phyloP scores from a whole-genome alignment of 2,113 vertebrate species.

The Petromus typicus region DNA sequence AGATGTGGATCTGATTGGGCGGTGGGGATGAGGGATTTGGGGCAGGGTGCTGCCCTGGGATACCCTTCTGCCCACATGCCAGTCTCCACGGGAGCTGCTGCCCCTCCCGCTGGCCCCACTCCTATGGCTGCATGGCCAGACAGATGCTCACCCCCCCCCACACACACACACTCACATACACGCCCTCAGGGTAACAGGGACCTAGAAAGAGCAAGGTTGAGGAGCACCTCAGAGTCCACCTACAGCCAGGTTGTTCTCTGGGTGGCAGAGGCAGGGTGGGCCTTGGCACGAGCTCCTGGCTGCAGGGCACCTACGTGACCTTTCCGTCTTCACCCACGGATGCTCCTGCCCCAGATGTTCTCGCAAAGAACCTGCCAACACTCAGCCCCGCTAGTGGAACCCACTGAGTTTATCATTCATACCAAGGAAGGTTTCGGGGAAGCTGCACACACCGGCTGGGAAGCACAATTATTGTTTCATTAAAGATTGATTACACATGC shows the following conservation, averaged over 20 bases:
- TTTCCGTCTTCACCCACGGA: accelerated
- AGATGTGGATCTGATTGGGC: background rate
- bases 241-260: no score
- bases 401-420: conserved; percentile 66
- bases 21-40: background rate
- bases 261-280: accelerated
- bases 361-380: background rate
- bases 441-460: conserved; percentile 28
- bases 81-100: accelerated
- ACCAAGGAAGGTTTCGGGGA: conserved; percentile 5
- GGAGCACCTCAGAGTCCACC: no score
- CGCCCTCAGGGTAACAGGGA: no score
- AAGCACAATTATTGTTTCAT: conserved; percentile 84
- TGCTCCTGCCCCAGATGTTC: background rate
- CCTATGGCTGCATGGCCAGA: no score
- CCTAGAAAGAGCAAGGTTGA: no score
- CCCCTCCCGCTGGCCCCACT: background rate
- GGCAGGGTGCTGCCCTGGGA: accelerated
- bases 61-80: accelerated
- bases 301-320: accelerated
- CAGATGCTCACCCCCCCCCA: no score
- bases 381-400: conserved; percentile 35
- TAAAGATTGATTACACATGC: conserved; percentile 83
- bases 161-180: no score
- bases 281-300: accelerated